Conservation (phyloP, 2,888 invertebrate genomes). For the Micropterix aruncella region DNA sequence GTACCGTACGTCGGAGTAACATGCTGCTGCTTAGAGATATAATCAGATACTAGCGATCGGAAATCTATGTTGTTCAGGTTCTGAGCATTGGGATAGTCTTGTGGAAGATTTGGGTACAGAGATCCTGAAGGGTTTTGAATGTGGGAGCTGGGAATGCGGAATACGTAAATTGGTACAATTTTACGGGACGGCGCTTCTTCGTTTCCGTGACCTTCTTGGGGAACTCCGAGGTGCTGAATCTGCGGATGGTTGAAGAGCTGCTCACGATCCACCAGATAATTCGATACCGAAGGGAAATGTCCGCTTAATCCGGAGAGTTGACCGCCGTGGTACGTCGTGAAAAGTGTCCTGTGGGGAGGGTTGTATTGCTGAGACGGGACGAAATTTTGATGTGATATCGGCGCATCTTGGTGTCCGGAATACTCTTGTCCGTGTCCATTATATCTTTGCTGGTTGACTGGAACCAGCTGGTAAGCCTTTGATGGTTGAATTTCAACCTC, state of each 20-base stretch:
- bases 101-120: constrained; percentile 39
- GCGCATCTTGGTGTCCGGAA: constrained; percentile 20
- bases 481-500: constrained; percentile 44
- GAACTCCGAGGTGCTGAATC: constrained; percentile 35
- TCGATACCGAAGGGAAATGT: constrained; percentile 30
- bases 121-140: constrained; percentile 35
- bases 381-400: constrained; percentile 15
- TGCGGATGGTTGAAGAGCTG: constrained; percentile 31
- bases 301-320: constrained; percentile 30
- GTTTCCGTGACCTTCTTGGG: constrained; percentile 28
- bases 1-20: constrained; percentile 17
- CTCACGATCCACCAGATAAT: constrained; percentile 31
- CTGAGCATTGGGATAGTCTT: constrained; percentile 36
- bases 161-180: constrained; percentile 41
- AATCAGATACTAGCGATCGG: constrained; percentile 37
- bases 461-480: constrained; percentile 35
- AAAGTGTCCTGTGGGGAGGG: constrained; percentile 18
- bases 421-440: constrained; percentile 23
- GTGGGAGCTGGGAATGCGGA: constrained; percentile 42
- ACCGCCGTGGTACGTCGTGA: constrained; percentile 34
- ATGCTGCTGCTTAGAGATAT: constrained; percentile 29
- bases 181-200: constrained; percentile 24
- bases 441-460: constrained; percentile 23
- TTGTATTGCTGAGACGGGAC: constrained; percentile 6
- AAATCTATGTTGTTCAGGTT: constrained; percentile 39